phyloP scores from a whole-genome alignment of 2,113 vertebrate species.

The Rissa tridactyla region DNA sequence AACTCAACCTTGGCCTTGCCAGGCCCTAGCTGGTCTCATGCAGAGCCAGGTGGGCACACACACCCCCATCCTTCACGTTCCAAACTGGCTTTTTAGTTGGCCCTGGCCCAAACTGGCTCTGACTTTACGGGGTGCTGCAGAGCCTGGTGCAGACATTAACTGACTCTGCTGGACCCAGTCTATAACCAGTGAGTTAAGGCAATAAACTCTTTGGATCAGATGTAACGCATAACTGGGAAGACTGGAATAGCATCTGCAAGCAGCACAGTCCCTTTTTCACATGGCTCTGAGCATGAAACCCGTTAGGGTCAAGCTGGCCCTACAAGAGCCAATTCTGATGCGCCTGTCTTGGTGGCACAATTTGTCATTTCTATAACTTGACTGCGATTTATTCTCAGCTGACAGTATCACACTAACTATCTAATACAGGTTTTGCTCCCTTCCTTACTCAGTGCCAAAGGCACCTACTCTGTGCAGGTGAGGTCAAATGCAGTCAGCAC shows the following conservation, averaged over 20 bases:
- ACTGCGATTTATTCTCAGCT: neutral
- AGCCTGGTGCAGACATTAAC: neutral
- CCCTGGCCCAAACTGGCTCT: neutral
- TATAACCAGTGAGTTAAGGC: neutral
- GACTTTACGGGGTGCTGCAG: accelerated
- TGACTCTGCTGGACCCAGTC: neutral
- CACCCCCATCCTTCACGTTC: neutral
- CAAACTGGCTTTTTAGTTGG: neutral
- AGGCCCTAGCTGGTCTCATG: neutral
- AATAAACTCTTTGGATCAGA: neutral
- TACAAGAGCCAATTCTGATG: neutral
- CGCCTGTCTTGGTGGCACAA: neutral
- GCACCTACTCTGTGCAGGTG: neutral
- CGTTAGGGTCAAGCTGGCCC: neutral
- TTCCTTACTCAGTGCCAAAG: neutral
- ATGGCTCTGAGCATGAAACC: neutral
- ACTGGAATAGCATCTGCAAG: neutral
- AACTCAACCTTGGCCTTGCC: neutral
- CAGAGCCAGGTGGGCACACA: accelerated
- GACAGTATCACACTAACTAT: neutral
- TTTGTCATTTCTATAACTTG: neutral
- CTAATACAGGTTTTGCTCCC: neutral
- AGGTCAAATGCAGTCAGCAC: neutral
- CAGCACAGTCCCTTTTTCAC: neutral
- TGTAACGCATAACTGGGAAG: neutral